Conservation (phyloP, 2,113 vertebrate species). For the Sterrhoptilus dennistouni region DNA sequence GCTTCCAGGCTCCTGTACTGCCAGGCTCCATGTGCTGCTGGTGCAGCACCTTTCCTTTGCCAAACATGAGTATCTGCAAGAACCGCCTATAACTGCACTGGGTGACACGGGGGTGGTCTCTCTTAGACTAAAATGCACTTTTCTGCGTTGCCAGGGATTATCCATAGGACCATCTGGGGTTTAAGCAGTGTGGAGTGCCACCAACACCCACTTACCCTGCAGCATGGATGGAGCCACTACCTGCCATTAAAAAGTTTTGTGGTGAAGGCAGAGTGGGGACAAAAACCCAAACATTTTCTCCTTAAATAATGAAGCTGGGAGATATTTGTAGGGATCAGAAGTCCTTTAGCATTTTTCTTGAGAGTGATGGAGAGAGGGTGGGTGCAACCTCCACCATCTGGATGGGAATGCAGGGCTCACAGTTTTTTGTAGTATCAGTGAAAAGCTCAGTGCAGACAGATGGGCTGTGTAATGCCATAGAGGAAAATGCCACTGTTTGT, state of each 20-base stretch:
- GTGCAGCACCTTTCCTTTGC: background rate
- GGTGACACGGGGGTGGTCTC: accelerated
- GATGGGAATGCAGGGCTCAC: accelerated
- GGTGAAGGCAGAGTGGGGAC: background rate
- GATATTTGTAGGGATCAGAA: background rate
- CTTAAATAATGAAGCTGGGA: background rate
- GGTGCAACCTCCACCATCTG: background rate
- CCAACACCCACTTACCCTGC: accelerated
- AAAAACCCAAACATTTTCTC: accelerated
- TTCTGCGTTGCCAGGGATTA: background rate
- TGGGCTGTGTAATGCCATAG: accelerated
- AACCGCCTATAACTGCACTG: background rate
- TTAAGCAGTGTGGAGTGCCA: background rate
- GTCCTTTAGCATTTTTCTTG: background rate
- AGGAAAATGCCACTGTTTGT: background rate
- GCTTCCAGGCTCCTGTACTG: background rate
- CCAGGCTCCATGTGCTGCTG: background rate
- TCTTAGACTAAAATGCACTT: background rate
- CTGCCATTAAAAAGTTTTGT: background rate
- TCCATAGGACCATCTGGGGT: accelerated
- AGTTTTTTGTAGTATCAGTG: background rate
- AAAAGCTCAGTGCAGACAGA: background rate
- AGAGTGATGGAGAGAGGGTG: background rate
- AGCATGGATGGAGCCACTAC: accelerated
- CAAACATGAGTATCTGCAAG: background rate